Conservation (phyloP, 2,888 invertebrate species). For the Timandra comae region DNA sequence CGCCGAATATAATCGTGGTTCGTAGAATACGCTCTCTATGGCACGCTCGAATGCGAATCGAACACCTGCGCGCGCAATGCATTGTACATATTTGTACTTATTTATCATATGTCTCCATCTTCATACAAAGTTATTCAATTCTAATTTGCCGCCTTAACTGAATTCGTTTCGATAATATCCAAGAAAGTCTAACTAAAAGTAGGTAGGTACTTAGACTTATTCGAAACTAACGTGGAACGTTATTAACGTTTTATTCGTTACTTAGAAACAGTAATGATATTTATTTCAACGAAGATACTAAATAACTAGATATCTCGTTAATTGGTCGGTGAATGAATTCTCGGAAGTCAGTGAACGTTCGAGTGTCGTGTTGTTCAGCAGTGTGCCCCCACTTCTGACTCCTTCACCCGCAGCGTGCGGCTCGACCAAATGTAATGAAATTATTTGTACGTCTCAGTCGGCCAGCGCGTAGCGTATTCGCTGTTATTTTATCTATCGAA, state of each 20-base stretch:
- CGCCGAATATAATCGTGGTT: slow-evolving; percentile 71
- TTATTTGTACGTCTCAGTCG: too few relatives aligned
- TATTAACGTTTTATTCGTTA: too few relatives aligned
- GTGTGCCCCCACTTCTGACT: slow-evolving; percentile 22
- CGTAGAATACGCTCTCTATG: slow-evolving; percentile 63
- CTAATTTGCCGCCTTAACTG: too few relatives aligned
- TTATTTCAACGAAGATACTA: slow-evolving; percentile 35
- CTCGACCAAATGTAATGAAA: not conserved
- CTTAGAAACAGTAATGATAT: not conserved
- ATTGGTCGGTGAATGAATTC: slow-evolving; percentile 56
- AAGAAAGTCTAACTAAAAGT: too few relatives aligned
- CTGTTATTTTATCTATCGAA: too few relatives aligned
- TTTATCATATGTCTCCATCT: too few relatives aligned
- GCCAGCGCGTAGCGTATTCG: too few relatives aligned
- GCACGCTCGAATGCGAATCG: slow-evolving; percentile 49
- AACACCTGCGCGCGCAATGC: slow-evolving; percentile 49
- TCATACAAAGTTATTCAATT: too few relatives aligned
- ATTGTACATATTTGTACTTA: not conserved
- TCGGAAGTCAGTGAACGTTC: slow-evolving; percentile 55
- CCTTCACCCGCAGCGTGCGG: slow-evolving; percentile 27
- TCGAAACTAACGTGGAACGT: not conserved
- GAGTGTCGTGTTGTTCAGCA: slow-evolving; percentile 38
- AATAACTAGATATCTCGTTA: slow-evolving; percentile 48
- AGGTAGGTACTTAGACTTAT: too few relatives aligned
- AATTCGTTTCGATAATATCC: too few relatives aligned